Conservation (phyloP, 2,888 invertebrate species). For the Lepetodrilus schrolli region DNA sequence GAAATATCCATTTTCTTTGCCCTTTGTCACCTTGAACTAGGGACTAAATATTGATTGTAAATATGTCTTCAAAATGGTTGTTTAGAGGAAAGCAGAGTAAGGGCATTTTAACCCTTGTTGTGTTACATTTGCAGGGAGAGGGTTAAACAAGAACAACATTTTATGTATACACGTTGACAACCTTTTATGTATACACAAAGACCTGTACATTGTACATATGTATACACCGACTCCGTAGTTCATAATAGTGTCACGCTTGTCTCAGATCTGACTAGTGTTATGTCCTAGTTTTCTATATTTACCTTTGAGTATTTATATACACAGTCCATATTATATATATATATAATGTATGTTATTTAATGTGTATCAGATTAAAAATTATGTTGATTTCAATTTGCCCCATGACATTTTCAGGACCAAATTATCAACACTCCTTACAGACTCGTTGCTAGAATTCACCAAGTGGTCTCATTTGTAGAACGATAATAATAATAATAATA, state of each 20-base stretch:
- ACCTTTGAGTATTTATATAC: not conserved
- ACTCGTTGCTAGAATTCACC: too few species aligned
- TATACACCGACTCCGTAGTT: not conserved
- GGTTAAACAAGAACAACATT: not conserved
- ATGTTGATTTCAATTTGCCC: not conserved
- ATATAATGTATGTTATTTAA: conserved; percentile 16
- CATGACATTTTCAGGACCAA: conserved; percentile 12
- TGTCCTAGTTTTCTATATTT: not conserved
- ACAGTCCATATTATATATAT: too few species aligned
- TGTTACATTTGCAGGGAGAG: not conserved
- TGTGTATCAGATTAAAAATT: not conserved
- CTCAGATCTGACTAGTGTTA: not conserved
- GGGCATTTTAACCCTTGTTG: too few species aligned
- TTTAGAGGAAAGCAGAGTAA: too few species aligned
- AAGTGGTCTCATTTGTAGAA: too few species aligned
- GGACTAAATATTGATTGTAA: too few species aligned
- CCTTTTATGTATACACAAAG: not conserved
- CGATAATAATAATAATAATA: too few species aligned
- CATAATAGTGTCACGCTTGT: not conserved
- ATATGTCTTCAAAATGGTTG: too few species aligned
- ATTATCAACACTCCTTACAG: not conserved
- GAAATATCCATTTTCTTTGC: too few species aligned
- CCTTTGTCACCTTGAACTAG: too few species aligned
- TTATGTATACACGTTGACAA: not conserved
- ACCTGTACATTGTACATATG: not conserved